A percentile compares a stretch with the other conserved stretches of the same genome.
These are phyloP conservation scores for Paelopatides confundens DNA, from an alignment of 53 echinoderm and acorn worm species.

Conservation along the genomic window DNA sequence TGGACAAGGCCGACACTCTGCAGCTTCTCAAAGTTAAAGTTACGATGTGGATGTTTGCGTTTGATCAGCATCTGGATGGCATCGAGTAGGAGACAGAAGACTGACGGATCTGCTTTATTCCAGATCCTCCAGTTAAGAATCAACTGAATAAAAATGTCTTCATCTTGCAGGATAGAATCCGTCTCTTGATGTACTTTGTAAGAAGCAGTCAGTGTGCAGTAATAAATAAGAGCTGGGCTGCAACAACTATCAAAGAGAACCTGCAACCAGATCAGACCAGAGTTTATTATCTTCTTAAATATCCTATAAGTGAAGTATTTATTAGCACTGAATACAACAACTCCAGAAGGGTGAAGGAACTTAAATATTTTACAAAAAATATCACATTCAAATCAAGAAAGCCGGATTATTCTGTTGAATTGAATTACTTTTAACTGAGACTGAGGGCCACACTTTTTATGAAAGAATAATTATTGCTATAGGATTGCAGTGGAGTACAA, in stretches of 20 bases:
- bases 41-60: constrained; percentile 69
- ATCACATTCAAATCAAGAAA: no score
- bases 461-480: no score
- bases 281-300: no score
- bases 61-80: constrained; percentile 77
- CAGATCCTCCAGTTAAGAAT: constrained; percentile 93
- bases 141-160: constrained; percentile 73
- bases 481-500: no score
- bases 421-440: no score
- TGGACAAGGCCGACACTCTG: constrained; percentile 77
- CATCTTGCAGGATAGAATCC: constrained; percentile 82
- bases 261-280: constrained; percentile 53
- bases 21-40: constrained; percentile 85
- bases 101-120: constrained; percentile 76
- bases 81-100: constrained; percentile 76
- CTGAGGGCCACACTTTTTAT: no score
- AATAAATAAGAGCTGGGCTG: constrained; percentile 79
- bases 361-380: no score
- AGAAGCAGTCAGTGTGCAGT: constrained; percentile 65
- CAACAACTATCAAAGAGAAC: constrained; percentile 93
- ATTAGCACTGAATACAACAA: no score
- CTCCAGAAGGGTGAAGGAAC: no score
- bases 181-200: constrained; percentile 82
- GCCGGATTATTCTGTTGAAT: no score
- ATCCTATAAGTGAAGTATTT: no score